Evolutionary conservation across 1,140 invertebrate species (phyloP).

Genomic region (Lamellibrachia luymesi): DNA sequence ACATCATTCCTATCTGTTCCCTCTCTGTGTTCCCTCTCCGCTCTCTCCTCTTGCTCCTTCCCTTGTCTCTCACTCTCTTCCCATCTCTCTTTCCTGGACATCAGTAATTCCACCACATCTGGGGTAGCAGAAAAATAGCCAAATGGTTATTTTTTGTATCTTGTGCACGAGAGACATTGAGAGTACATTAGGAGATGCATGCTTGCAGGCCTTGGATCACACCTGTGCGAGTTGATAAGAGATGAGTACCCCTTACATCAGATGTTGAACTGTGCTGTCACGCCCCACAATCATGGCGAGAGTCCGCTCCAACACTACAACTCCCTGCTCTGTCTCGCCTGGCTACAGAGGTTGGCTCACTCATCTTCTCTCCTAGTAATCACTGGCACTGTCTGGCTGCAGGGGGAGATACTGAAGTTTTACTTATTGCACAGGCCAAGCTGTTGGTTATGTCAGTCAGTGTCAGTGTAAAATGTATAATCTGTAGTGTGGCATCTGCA

Average conservation of each 20-base stretch:
- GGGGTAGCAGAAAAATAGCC: too few relatives aligned
- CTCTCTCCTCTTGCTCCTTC: neutral
- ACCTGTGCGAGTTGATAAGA: slow-evolving; percentile 42
- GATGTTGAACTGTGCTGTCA: slow-evolving; percentile 48
- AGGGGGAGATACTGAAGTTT: too few relatives aligned
- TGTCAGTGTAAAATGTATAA: too few relatives aligned
- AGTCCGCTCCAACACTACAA: slow-evolving; percentile 55
- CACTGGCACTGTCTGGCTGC: too few relatives aligned
- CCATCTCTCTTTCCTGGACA: neutral
- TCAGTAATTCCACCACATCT: neutral
- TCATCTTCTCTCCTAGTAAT: neutral
- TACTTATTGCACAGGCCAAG: too few relatives aligned
- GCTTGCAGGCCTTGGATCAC: slow-evolving; percentile 45
- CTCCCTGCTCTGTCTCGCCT: slow-evolving; percentile 41
- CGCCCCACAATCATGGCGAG: slow-evolving; percentile 48
- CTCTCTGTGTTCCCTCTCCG: too few relatives aligned
- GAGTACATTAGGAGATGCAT: neutral
- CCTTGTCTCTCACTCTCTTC: neutral
- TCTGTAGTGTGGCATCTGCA: too few relatives aligned
- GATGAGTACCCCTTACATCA: slow-evolving; percentile 47
- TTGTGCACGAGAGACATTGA: neutral
- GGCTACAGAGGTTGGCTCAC: slow-evolving; percentile 43
- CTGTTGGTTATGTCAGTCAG: too few relatives aligned
- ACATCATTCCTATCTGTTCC: too few relatives aligned
- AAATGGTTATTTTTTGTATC: neutral